Evolutionary conservation across 2,113 vertebrate species (phyloP), one percentile per base, ranked within the genome.

Genomic region (Pandion haliaetus): DNA sequence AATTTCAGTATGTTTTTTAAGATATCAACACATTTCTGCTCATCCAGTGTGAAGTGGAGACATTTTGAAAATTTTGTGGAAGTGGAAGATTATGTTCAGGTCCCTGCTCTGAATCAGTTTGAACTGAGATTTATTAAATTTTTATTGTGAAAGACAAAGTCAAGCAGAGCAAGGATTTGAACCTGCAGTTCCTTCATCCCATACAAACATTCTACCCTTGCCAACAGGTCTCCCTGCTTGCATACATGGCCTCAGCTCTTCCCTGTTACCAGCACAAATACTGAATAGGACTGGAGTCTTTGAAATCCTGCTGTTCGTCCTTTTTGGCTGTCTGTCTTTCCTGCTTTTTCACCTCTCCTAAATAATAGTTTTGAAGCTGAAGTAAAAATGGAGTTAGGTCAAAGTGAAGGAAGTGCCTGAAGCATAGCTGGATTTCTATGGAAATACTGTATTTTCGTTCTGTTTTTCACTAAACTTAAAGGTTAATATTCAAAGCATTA

Each of bases 381-480:
- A 86, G 31, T 61, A 66, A 95, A 78, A 49, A 44, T 28, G 5
- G 14, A 83, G 36, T 32, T 95, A 63, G 58, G 63, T 95, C 93
- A 94, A 98, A 95, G 74, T 77, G 81, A 94, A 95, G 52, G 58
- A 92, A 93, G 62, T 87, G 10, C 52, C 86, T 86, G 34, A 97
- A 96, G 96, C 16, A 17, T 96, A 95, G 21, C 65, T 94, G 86
- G 83, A 97, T 97, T 98, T 98, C 80, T 88, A 96, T 78, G 96
- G 84, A 96, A 97, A 95, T 96, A 92, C 61, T 97, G 57, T 82
- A 38, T 97, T 98, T 97, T 96, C 90, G 90, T 96, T 98, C 93
- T 91, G 76, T 95, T 98, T 98, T 96, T 97, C 66, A 80, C 78
- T 34, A 88, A 97, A 84, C 71, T 93, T 97, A 95, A 97, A 97